Conservation (phyloP, 2,113 vertebrate species). For the Hypanus sabinus region DNA sequence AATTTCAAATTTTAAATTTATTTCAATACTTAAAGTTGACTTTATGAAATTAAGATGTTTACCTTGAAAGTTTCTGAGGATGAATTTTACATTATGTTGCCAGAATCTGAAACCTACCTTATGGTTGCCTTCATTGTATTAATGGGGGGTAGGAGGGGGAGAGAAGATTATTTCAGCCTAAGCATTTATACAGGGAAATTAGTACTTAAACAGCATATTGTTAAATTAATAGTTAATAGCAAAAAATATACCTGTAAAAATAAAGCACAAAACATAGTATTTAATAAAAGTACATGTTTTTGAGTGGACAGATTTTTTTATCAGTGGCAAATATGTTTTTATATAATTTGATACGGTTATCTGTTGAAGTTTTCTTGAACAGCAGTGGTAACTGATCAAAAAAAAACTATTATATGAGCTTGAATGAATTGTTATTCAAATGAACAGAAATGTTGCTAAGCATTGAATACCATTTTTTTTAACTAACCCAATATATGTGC, state of each 20-base stretch:
- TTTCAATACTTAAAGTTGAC: too few relatives aligned
- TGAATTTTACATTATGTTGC: background rate
- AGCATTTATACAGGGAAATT: too few relatives aligned
- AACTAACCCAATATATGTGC: background rate
- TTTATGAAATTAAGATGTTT: background rate
- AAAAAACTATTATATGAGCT: background rate
- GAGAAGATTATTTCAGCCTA: too few relatives aligned
- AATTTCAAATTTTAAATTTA: background rate
- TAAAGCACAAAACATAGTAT: too few relatives aligned
- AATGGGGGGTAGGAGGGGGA: too few relatives aligned
- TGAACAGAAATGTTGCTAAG: background rate
- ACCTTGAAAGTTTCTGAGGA: background rate
- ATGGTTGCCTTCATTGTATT: background rate
- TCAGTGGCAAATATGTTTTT: background rate
- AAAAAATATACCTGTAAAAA: too few relatives aligned
- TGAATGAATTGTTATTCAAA: background rate
- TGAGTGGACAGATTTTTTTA: background rate
- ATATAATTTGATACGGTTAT: background rate
- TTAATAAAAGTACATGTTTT: background rate
- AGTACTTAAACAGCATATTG: background rate
- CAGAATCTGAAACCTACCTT: background rate
- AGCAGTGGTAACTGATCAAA: background rate
- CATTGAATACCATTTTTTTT: background rate
- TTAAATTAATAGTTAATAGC: too few relatives aligned
- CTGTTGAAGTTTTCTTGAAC: background rate